phyloP scores from a whole-genome alignment of 2,113 vertebrate genomes.

The Tachysurus vachellii region DNA sequence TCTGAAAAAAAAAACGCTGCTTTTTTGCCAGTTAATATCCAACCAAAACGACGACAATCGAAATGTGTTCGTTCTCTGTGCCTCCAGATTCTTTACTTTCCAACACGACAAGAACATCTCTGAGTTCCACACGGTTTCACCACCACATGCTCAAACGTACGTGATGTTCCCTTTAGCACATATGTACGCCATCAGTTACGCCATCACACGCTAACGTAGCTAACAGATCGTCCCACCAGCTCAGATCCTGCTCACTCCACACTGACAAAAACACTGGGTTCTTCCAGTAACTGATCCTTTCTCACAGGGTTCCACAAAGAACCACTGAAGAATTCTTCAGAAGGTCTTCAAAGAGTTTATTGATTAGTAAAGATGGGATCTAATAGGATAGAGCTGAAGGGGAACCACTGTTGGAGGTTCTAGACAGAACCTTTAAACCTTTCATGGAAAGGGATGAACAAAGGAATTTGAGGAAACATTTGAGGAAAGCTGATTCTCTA shows the following conservation, averaged over 20 bases:
- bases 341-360: not conserved
- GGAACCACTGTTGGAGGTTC: not conserved
- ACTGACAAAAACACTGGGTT: too few species aligned
- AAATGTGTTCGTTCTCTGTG: not conserved
- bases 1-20: not conserved
- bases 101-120: not conserved
- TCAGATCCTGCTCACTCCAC: not conserved
- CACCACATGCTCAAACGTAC: not conserved
- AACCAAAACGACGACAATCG: slow-evolving; percentile 34
- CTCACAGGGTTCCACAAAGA: not conserved
- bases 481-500: not conserved
- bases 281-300: not conserved
- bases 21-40: not conserved
- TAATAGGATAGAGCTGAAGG: not conserved
- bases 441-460: not conserved
- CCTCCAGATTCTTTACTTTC: not conserved
- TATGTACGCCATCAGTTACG: not conserved
- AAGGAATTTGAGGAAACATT: not conserved
- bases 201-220: not conserved
- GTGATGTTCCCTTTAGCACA: not conserved
- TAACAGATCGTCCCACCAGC: too few species aligned
- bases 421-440: not conserved
- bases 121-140: not conserved
- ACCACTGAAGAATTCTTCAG: not conserved
- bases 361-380: not conserved